Evolutionary conservation across 1,140 invertebrate species (phyloP), one percentile per base, ranked within the genome.

Genomic region (Drosophila aff.): DNA sequence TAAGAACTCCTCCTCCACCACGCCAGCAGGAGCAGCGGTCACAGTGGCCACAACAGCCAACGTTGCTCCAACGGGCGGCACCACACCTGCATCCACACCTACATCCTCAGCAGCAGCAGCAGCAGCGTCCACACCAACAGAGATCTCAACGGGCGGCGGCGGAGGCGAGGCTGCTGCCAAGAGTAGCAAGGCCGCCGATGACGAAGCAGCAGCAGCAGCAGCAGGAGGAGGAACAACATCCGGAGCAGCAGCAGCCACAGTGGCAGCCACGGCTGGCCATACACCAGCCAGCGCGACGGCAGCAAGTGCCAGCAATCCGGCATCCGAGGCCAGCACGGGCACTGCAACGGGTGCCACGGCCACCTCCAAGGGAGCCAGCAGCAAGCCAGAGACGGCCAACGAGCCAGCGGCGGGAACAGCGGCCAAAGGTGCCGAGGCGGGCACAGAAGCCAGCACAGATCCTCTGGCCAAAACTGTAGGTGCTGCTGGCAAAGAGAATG

Each of bases 101-200:
- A 2, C 23, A 23, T 23, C 23, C 23, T 23, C 23, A 23, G 23
- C 23, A 23, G 23, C 23, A 23, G 21, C 46, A 18, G 18, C 64
- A 4, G 53, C 86, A 26, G 33, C 71, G 15, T 0, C 52, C 33
- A n/a, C 50, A 58, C 15, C 69, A 31, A 18, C 64, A 52, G 81
- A 84, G 81, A 84, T 84, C 81, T 84, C 81, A 84, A 65, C 72
- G 33, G 15, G 15, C 23, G 63, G 78, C 21, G 53, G 52, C 28
- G 15, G 15, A 23, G 60, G 78, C 21, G 53, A 57, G 53, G 68
- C 44, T 43, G 67, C 47, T 41, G 59, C 38, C 28, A 71, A 68
- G 59, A 23, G 28, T 41, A 65, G 68, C 58, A 85, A 80, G 33
- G 5, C 43, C 8, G 64, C 55, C 43, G 78, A 78, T 2, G 78